Percentiles rank a stretch among this genome's conserved stretches.
These are phyloP conservation scores for Acanthosoma haemorrhoidale DNA, from an alignment of 2,888 invertebrate species.

Conservation along the genomic window DNA sequence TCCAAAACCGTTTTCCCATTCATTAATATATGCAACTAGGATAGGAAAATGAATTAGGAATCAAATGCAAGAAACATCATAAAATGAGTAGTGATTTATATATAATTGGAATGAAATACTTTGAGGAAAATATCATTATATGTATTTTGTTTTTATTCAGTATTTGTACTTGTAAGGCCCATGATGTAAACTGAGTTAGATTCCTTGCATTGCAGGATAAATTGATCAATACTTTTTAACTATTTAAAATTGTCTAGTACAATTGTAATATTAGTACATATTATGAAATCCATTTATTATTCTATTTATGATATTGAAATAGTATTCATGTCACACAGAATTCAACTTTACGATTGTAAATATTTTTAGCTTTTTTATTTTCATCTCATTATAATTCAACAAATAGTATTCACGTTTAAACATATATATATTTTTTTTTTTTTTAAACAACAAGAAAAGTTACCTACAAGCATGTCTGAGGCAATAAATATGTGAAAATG, in stretches of 20 bases:
- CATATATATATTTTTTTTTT: conserved; percentile 2
- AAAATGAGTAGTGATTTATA: conserved; percentile 28
- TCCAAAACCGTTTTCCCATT: conserved; percentile 13
- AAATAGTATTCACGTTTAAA: neutral
- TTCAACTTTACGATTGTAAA: neutral
- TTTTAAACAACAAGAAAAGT: conserved; percentile 36
- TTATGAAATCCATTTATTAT: neutral
- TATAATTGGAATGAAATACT: conserved; percentile 30
- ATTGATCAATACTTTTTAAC: neutral
- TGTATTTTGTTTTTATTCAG: conserved; percentile 13
- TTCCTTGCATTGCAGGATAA: neutral
- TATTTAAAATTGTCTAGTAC: neutral
- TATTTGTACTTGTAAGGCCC: conserved; percentile 26
- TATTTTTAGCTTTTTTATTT: neutral
- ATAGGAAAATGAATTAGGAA: conserved; percentile 18
- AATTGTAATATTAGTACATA: neutral
- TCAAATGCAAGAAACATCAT: conserved; percentile 26
- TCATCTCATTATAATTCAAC: neutral
- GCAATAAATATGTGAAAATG: conserved; percentile 39
- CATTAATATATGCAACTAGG: conserved; percentile 15
- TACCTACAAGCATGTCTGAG: conserved; percentile 37
- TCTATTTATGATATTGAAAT: neutral
- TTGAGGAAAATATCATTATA: conserved; percentile 32
- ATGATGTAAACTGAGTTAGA: conserved; percentile 7
- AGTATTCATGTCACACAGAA: conserved; percentile 35